Conservation (phyloP, 2,797 vertebrate species). For the Sebastolobus alascanus region DNA sequence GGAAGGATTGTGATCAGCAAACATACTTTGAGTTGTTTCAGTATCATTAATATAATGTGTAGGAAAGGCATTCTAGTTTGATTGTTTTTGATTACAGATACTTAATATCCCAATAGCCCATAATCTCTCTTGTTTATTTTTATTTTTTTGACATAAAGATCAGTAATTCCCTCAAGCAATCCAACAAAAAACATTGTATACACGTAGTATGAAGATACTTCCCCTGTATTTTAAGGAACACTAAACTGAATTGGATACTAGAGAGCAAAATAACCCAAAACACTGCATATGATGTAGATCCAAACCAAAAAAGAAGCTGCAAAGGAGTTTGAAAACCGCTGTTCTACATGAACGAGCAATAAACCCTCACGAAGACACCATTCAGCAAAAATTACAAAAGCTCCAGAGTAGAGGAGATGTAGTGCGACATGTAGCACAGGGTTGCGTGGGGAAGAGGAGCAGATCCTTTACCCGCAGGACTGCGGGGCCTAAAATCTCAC, state of each 20-base stretch:
- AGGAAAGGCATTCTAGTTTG: background rate
- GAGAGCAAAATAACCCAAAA: constrained; percentile 14
- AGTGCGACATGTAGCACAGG: constrained; percentile 55
- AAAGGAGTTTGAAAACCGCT: constrained; percentile 27
- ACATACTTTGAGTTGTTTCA: background rate
- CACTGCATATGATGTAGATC: background rate
- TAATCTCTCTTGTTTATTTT: background rate
- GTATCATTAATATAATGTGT: background rate
- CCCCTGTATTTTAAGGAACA: background rate
- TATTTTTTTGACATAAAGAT: background rate
- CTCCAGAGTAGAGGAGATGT: constrained; percentile 43
- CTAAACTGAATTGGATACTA: background rate
- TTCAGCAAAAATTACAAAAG: constrained; percentile 50
- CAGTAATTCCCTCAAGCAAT: background rate
- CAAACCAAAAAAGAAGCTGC: background rate
- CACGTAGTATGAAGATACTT: constrained; percentile 6
- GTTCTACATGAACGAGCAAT: constrained; percentile 53
- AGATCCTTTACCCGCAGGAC: constrained; percentile 59
- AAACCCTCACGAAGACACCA: constrained; percentile 27
- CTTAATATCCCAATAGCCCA: background rate
- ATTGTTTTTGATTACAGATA: constrained; percentile 1
- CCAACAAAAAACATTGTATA: background rate
- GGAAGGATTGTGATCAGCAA: background rate
- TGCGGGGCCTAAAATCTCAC: constrained; percentile 49
- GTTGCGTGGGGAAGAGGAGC: constrained; percentile 42